Conservation (phyloP, 2,888 invertebrate genomes). For the Meganola albula region DNA sequence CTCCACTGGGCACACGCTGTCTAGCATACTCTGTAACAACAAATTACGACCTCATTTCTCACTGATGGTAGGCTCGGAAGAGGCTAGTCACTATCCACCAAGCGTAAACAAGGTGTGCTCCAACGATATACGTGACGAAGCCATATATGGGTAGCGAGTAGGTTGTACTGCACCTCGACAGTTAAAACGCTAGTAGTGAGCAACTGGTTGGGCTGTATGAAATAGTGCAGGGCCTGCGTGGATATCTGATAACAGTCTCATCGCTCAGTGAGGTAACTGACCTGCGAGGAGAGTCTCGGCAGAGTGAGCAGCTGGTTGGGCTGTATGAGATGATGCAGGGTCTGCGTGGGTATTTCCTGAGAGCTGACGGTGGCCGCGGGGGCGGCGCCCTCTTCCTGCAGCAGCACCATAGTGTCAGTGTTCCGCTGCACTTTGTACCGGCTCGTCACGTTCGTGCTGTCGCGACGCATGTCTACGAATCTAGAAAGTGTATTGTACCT, state of each 20-base stretch:
- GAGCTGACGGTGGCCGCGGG: conserved; percentile 93
- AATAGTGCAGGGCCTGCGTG: conserved; percentile 89
- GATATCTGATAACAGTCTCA: too few relatives aligned
- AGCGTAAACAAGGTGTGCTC: too few relatives aligned
- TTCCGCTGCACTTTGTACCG: conserved; percentile 84
- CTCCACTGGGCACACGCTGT: conserved; percentile 92
- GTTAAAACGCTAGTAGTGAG: too few relatives aligned
- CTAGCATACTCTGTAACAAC: conserved; percentile 79
- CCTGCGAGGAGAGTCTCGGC: conserved; percentile 95
- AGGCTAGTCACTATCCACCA: too few relatives aligned
- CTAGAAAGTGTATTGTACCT: conserved; percentile 52
- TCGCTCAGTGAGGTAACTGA: too few relatives aligned
- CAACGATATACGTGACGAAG: too few relatives aligned
- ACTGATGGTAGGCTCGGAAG: too few relatives aligned
- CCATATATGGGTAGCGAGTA: too few relatives aligned
- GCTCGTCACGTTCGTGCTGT: conserved; percentile 79
- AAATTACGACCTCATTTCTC: not conserved
- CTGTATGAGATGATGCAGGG: conserved; percentile 91
- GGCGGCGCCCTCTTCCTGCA: conserved; percentile 89
- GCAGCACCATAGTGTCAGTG: conserved; percentile 82
- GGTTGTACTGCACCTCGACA: too few relatives aligned
- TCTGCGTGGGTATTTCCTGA: conserved; percentile 92
- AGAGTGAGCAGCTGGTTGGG: conserved; percentile 92
- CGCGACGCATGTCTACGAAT: conserved; percentile 81
- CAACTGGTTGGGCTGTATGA: conserved; percentile 93